Evolutionary conservation across 2,888 invertebrate genomes (phyloP).

Genomic region (Loripinus fragilis): DNA sequence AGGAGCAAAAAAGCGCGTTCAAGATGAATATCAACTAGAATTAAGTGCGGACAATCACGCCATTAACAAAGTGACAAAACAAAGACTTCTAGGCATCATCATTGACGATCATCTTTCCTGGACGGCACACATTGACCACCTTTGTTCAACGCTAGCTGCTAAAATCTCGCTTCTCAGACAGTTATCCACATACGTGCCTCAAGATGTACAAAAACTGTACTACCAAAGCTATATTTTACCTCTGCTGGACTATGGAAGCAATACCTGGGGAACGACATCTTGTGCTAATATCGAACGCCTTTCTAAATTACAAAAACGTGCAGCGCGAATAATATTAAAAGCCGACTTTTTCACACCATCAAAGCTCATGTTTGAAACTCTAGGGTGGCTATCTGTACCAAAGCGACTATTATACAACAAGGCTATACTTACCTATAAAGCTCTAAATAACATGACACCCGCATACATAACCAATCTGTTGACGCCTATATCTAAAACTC

Average conservation of each 20-base stretch:
- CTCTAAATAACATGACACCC: neutral
- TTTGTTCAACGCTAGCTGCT: neutral
- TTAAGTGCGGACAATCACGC: neutral
- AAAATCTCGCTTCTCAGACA: neutral
- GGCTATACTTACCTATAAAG: constrained; percentile 4
- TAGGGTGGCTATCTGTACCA: neutral
- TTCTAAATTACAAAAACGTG: neutral
- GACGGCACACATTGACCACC: neutral
- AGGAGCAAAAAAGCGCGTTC: neutral
- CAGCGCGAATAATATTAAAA: neutral
- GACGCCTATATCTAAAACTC: neutral
- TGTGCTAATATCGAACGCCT: constrained; percentile 4
- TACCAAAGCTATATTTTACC: neutral
- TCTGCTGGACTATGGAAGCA: neutral
- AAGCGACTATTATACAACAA: neutral
- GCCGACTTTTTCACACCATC: neutral
- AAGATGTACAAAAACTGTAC: neutral
- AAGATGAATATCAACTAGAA: neutral
- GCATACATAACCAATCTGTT: neutral
- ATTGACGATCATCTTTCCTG: neutral
- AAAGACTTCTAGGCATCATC: neutral
- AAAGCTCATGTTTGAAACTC: neutral
- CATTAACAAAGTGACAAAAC: neutral
- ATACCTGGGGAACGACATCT: constrained; percentile 4
- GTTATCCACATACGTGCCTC: neutral